Evolutionary conservation across 2,113 vertebrate species (phyloP).

Genomic region (Corythaixoides concolor): DNA sequence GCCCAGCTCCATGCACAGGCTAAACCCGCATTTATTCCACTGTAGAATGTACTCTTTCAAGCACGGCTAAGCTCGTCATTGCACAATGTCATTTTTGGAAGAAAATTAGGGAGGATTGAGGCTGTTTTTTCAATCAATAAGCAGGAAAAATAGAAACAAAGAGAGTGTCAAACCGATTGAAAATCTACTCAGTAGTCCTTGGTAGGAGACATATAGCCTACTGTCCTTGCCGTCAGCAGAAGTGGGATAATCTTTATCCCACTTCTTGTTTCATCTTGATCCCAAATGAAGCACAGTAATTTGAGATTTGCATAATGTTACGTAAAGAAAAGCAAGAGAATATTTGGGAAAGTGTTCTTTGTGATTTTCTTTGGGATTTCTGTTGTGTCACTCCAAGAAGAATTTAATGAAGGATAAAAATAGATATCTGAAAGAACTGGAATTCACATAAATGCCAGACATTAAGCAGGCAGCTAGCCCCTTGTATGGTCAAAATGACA

Average conservation of each 20-base stretch:
- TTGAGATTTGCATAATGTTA: not conserved
- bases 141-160: not conserved
- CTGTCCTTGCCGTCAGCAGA: not conserved
- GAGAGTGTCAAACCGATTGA: not conserved
- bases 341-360: not conserved
- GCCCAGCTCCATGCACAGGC: not conserved
- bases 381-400: not conserved
- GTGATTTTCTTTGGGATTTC: not conserved
- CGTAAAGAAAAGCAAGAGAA: not conserved
- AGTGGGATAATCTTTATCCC: not conserved
- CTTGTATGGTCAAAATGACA: conserved; percentile 60
- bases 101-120: not conserved
- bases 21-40: not conserved
- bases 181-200: not conserved
- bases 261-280: not conserved
- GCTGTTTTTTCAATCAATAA: not conserved
- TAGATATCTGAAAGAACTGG: conserved; percentile 21
- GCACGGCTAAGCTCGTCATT: not conserved
- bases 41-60: not conserved
- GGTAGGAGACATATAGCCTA: not conserved
- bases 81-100: not conserved
- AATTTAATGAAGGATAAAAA: conserved; percentile 59
- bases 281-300: not conserved
- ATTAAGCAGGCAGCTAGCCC: not conserved
- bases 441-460: conserved; percentile 50